Evolutionary conservation across 2,888 invertebrate species (phyloP).

Genomic region (Macrosoma leucophasiata): DNA sequence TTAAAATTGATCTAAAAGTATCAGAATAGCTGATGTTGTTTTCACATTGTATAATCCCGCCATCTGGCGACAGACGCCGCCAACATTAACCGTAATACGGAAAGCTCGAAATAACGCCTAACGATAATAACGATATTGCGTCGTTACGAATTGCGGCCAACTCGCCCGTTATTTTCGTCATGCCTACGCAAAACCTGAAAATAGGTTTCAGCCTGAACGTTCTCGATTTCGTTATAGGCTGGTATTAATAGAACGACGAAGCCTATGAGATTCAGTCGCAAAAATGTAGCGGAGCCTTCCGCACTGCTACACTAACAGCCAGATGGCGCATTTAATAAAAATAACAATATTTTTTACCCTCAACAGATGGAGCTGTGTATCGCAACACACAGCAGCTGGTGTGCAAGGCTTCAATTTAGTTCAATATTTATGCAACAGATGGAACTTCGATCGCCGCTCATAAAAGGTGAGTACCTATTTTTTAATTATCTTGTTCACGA

Average conservation of each 20-base stretch:
- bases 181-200: constrained; percentile 37
- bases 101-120: constrained; percentile 43
- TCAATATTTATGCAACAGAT: constrained; percentile 36
- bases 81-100: constrained; percentile 32
- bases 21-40: background rate
- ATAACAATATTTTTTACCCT: constrained; percentile 32
- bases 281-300: constrained; percentile 50
- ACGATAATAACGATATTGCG: constrained; percentile 59
- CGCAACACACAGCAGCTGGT: no score
- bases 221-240: constrained; percentile 39
- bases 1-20: background rate
- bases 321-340: constrained; percentile 48
- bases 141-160: constrained; percentile 39
- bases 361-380: constrained; percentile 55
- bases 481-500: no score
- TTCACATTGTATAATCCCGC: constrained; percentile 34
- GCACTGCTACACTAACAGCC: constrained; percentile 33
- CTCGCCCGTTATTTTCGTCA: constrained; percentile 29
- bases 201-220: constrained; percentile 36
- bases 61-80: constrained; percentile 39
- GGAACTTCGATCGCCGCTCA: constrained; percentile 36
- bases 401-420: constrained; percentile 19
- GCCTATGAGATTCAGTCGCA: constrained; percentile 50
- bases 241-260: constrained; percentile 41
- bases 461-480: no score